Evolutionary conservation across 2,888 invertebrate genomes (phyloP), one percentile per base, ranked within the genome.

Genomic region (Volucella inflata): DNA sequence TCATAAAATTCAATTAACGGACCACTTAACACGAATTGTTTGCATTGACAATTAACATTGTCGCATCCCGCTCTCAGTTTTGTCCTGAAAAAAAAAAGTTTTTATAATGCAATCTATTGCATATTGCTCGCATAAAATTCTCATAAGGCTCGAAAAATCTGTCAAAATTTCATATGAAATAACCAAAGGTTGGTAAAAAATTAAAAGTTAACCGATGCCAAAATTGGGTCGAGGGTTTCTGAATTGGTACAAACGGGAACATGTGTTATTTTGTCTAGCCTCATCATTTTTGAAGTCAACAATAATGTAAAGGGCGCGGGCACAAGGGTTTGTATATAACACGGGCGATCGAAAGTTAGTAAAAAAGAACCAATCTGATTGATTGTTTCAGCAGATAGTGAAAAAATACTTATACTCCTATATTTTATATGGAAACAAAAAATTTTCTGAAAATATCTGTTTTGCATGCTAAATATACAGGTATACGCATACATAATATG

Each of bases 1-100:
- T 81, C 76, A 81, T 81, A 81, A 76, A 81, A 81, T 81, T 81
- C 76, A 81, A 81, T 81, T 81, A 81, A 81, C 53, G 81, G 70
- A 68, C 70, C 76, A 81, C 76, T 81, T 81, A 81, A 81, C 76
- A 76, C 57, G 76, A 81, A 81, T 70, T 76, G 76, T 70, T 81
- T 81, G 81, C 70, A 64, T 62, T 59, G 76, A 75, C 75, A 75
- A 80, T 80, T 80, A 80, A 75, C 62, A 68, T 42, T 48, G 60
- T 42, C 62, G 62, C 79, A 67, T 60, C 67, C 67, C 74, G 46
- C 59, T 51, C 16, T n/a, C 67, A 14, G 51, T 62, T 80, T 75
- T 75, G 80, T 68, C 68, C 65, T 65, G 50, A 60, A 75, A 30
- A 74, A 68, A 68, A 51, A 53, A 44, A 36, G 62, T 51, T 60